A percentile compares a stretch with the other conserved stretches of the same genome.
Evolutionary conservation across 2,113 vertebrate genomes (phyloP).

Genomic region (Candoia aspera): DNA sequence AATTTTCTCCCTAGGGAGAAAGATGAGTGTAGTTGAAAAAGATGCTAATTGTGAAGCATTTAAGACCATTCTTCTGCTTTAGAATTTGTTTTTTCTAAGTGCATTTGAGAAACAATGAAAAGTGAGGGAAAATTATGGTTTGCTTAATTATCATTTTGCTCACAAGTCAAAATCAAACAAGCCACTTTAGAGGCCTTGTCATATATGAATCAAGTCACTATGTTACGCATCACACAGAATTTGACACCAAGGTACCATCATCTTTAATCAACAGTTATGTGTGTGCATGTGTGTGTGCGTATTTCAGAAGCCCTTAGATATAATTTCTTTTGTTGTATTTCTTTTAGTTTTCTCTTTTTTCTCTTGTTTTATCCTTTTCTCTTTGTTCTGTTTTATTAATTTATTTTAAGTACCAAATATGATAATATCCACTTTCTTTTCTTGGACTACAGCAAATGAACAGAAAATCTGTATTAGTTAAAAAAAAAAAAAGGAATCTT

Average conservation of each 20-base stretch:
- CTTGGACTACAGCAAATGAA: neutral
- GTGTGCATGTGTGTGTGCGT: neutral
- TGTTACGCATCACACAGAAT: neutral
- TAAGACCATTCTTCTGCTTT: neutral
- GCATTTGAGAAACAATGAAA: neutral
- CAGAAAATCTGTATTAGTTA: neutral
- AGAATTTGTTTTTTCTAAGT: neutral
- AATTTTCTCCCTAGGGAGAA: neutral
- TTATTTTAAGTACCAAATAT: neutral
- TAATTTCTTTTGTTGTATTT: neutral
- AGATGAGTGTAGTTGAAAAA: neutral
- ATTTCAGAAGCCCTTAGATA: neutral
- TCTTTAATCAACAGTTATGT: neutral
- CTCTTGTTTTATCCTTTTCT: neutral
- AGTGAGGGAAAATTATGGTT: neutral
- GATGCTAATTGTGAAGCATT: neutral
- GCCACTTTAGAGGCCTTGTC: neutral
- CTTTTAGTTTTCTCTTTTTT: neutral
- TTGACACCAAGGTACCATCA: fast-evolving
- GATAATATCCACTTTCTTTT: neutral
- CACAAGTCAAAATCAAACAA: neutral
- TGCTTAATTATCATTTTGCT: neutral
- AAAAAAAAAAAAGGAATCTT: neutral
- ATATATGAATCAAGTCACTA: neutral
- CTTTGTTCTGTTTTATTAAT: neutral